phyloP scores from a whole-genome alignment of 2,113 vertebrate genomes.

The Dolichallabes microphthalmus region DNA sequence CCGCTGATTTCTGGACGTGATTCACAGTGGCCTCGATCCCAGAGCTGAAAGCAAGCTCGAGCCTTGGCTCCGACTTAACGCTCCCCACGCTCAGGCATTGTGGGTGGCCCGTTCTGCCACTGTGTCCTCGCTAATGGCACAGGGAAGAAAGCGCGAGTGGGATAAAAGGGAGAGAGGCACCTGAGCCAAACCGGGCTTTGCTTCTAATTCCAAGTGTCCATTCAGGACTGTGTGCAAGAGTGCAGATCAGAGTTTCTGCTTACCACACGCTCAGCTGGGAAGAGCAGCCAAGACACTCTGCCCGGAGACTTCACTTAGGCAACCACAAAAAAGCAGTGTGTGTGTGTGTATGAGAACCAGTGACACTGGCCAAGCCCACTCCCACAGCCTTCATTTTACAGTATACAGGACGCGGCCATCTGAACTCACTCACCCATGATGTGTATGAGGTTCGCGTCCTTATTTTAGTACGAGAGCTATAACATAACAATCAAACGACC shows the following conservation, averaged over 20 bases:
- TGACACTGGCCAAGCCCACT: neutral
- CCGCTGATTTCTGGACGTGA: constrained; percentile 15
- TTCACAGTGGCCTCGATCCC: constrained; percentile 11
- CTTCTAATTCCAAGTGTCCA: constrained; percentile 10
- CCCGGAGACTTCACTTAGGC: constrained; percentile 20
- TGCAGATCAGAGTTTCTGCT: constrained; percentile 27
- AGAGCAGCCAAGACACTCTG: constrained; percentile 20
- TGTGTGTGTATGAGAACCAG: constrained; percentile 10
- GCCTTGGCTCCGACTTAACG: constrained; percentile 29
- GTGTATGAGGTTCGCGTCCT: neutral
- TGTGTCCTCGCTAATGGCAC: constrained; percentile 33
- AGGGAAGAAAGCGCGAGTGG: constrained; percentile 30
- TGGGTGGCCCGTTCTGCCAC: constrained; percentile 47
- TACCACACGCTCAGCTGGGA: constrained; percentile 24
- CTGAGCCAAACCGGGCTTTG: constrained; percentile 36
- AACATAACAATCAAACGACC: neutral
- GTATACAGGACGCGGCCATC: neutral
- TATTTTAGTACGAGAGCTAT: neutral
- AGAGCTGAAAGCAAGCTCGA: constrained; percentile 3
- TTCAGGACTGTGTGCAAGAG: constrained; percentile 24
- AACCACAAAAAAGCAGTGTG: neutral
- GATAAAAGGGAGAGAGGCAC: constrained; percentile 32
- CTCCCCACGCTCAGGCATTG: constrained; percentile 26
- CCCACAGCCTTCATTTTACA: neutral
- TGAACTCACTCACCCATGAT: neutral